Evolutionary conservation across 2,797 vertebrate species (phyloP), one percentile per base, ranked within the genome.

Genomic region (Eupleurogrammus muticus): DNA sequence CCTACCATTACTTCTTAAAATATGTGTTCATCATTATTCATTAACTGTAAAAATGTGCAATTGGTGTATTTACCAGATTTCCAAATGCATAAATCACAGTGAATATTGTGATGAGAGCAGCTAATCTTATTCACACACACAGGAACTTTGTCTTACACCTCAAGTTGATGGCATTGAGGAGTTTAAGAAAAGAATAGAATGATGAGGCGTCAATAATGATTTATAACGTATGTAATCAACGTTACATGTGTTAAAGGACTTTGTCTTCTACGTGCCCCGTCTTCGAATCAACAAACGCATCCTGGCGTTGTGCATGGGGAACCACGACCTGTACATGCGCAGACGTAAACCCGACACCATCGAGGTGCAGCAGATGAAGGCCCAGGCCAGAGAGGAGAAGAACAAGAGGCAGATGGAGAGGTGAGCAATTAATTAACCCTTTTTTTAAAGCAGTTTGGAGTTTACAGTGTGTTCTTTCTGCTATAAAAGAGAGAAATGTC

Each of bases 301-400:
- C 84, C 86, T 99, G 92, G 97, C 97, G 0, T 86, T 99, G 50
- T 99, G 98, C 83, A 99, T 99, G 96, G 98, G 97, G 46, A 99
- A 99, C 86, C 98, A 99, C 1, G 98, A 99, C 85, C 94, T 99
- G 70, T 99, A 99, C 91, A 99, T 99, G 98, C 95, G 97, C 71
- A 93, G 97, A 20, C 95, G 97, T 60, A 97, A 98, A 72, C 97
- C 97, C 0, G 98, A 99, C 89, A 98, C 97, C 82, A 99, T 99
- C 2, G 97, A 99, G 85, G 98, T 99, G 83, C 98, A 99, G 89
- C 97, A 99, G 92, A 99, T 99, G 98, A 99, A 98, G 91, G 98
- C 97, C 49, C 97, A 99, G 81, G 97, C 98, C 58, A 94, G 95
- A 48, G 97, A 98, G 79, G 97, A 99, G 88, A 98, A 97, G 83